Evolutionary conservation across 2,797 vertebrate genomes (phyloP).

Genomic region (Darevskia nairensis): DNA sequence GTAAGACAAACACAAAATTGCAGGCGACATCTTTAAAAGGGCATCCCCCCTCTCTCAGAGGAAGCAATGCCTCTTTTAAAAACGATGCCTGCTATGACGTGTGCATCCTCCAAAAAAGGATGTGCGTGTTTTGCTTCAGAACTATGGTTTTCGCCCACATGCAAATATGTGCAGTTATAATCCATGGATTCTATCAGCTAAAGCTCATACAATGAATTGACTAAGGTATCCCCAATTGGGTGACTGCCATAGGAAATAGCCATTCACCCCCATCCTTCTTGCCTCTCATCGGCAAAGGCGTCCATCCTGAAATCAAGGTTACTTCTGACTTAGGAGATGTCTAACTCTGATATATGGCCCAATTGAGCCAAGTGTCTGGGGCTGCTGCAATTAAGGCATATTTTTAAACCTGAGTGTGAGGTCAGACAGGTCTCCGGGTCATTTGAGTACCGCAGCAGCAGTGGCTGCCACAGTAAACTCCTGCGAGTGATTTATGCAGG

Average conservation of each 20-base stretch:
- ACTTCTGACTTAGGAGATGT: background rate
- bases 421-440: conserved; percentile 56
- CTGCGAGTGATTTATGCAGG: background rate
- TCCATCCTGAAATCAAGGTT: background rate
- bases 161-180: background rate
- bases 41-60: background rate
- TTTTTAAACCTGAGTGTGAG: conserved; percentile 40
- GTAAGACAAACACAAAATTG: background rate
- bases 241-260: background rate
- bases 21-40: background rate
- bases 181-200: background rate
- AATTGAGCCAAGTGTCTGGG: background rate
- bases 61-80: background rate
- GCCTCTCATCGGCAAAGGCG: background rate
- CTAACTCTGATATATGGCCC: conserved; percentile 7
- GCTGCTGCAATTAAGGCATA: conserved; percentile 14
- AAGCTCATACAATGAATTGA: background rate
- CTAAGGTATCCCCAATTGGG: background rate
- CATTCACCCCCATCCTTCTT: background rate
- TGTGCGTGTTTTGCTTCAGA: background rate
- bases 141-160: background rate
- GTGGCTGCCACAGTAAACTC: conserved; percentile 14
- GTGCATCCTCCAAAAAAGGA: background rate
- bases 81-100: background rate
- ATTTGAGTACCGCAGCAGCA: conserved; percentile 59